A percentile compares a stretch with the other conserved stretches of the same genome.
Evolutionary conservation across 2,113 vertebrate genomes (phyloP).

Genomic region (Neogale vison): DNA sequence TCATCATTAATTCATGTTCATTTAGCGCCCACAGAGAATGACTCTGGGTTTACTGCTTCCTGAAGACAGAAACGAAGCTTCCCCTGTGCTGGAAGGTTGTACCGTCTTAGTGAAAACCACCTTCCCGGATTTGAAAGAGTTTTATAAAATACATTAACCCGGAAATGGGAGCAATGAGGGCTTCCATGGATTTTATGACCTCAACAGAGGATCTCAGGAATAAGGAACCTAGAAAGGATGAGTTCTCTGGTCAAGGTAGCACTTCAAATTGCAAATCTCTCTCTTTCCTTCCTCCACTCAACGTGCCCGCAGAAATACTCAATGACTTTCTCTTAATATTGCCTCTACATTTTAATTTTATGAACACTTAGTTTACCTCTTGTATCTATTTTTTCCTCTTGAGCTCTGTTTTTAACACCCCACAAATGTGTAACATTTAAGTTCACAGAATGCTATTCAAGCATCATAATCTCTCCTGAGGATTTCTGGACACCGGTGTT

Average conservation of each 20-base stretch:
- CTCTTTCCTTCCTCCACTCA: not conserved
- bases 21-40: conserved; percentile 54
- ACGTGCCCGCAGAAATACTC: not conserved
- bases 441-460: not conserved
- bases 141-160: not conserved
- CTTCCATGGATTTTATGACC: not conserved
- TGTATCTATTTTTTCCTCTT: not conserved
- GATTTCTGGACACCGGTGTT: not conserved
- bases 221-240: not conserved
- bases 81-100: not conserved
- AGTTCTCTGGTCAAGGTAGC: not conserved
- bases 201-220: not conserved
- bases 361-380: not conserved
- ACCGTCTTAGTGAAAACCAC: not conserved
- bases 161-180: not conserved
- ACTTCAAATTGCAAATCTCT: not conserved
- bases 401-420: not conserved
- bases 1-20: conserved; percentile 74
- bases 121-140: not conserved
- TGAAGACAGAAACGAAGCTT: not conserved
- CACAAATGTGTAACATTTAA: not conserved
- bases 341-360: not conserved
- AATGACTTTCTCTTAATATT: not conserved
- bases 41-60: not conserved
- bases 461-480: not conserved